Base-by-base conservation (phyloP, 2,888 invertebrate species). In the Scrobipalpa atriplicella region DNA sequence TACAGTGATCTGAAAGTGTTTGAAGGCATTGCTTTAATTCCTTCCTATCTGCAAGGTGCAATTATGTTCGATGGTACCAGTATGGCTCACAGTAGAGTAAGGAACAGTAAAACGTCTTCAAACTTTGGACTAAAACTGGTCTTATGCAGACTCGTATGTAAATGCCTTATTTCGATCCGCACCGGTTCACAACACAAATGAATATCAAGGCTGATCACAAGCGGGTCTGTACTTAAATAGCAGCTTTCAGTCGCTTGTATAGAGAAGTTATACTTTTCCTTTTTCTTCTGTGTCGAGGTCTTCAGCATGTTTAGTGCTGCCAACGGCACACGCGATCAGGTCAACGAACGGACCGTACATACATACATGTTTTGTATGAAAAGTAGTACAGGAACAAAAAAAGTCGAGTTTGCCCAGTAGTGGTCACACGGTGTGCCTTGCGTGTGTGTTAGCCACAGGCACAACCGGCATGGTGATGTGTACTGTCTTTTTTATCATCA, bases 11-110 rank as follows among this genome's bases (percentile, higher is more conserved):
- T 78, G 85, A 86, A 87, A 85, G 88, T 84, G 83, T 80, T 87
- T 82, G 89, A 90, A 77, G 82, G 87, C 79, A 84, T 78, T 82
- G 83, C 78, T 86, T 86, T 86, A 87, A 82, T 78, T 80, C 80
- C 79, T 29, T 76, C 72, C n/a, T n/a, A n/a, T n/a, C 75, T 74
- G 73, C 68, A 72, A 75, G 72, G 73, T 75, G 78, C 75, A 83
- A 83, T 85, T 85, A 81, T 73, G 71, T 75, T 69, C 78, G 70
- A 75, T 75, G 73, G 71, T 68, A 65, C 10, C n/a, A n/a, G 47
- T 29, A 29, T 29, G 29, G 29, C 2, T 29, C 29, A 29, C 29
- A 29, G 29, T 29, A 29, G 29, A 29, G 29, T 29, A 29, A 29
- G 5, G 29, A 5, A 29, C 29, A 29, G 29, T 29, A 29, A 29